Percentiles rank a stretch among this genome's conserved stretches.
Conservation (phyloP, 2,113 vertebrate genomes). For the Charina bottae region DNA sequence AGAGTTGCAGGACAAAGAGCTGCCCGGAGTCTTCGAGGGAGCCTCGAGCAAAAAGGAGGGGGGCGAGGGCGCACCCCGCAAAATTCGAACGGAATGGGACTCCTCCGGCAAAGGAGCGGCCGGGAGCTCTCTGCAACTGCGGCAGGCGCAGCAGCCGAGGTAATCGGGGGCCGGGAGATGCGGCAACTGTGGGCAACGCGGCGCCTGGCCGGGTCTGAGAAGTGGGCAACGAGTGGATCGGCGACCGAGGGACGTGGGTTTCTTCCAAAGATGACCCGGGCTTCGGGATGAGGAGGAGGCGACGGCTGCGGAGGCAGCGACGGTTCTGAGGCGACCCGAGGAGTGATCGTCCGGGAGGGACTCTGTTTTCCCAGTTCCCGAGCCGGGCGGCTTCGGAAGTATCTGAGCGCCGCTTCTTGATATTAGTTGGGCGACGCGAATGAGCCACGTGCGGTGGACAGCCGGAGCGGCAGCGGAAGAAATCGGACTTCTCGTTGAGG, state of each 20-base stretch:
- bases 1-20: background rate
- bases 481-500: conserved; percentile 47
- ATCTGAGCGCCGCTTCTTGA: background rate
- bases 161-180: conserved; percentile 14
- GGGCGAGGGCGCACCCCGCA: background rate
- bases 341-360: background rate
- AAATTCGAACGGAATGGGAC: background rate
- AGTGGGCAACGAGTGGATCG: background rate
- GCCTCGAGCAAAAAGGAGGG: background rate
- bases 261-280: background rate
- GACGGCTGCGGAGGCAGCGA: background rate
- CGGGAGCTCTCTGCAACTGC: background rate
- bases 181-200: conserved; percentile 16
- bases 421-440: background rate
- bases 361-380: background rate
- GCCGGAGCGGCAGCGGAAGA: conserved; percentile 5
- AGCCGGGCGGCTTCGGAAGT: background rate
- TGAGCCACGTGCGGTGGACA: background rate
- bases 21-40: background rate
- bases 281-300: conserved; percentile 11
- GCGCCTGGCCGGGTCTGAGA: conserved; percentile 29
- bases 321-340: background rate
- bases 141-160: conserved; percentile 8
- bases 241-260: background rate
- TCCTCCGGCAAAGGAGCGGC: background rate